These are phyloP conservation scores for Austrolebias charrua DNA, from an alignment of 2,797 vertebrate genomes.

Conservation along the genomic window DNA sequence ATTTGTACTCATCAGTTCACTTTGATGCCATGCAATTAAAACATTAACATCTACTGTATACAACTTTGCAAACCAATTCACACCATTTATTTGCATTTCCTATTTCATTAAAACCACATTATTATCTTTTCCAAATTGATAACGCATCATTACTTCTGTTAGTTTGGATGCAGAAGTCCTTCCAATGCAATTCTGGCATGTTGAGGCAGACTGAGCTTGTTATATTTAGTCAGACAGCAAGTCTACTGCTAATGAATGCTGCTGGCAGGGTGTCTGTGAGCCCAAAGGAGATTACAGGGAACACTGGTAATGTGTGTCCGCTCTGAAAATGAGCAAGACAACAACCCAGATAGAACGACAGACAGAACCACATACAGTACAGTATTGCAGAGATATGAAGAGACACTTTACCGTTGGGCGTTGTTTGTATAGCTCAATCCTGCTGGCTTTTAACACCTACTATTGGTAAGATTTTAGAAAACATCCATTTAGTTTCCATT, in stretches of 20 bases:
- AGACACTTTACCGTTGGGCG: slow-evolving; percentile 18
- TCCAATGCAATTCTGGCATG: slow-evolving; percentile 67
- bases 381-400: slow-evolving; percentile 27
- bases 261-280: slow-evolving; percentile 77
- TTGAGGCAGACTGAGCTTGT: slow-evolving; percentile 68
- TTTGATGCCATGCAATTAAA: not conserved
- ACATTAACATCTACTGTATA: slow-evolving; percentile 3
- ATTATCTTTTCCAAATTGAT: slow-evolving; percentile 30
- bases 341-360: slow-evolving; percentile 47
- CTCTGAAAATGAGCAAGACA: slow-evolving; percentile 56
- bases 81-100: slow-evolving; percentile 6
- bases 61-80: not conserved
- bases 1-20: slow-evolving; percentile 21
- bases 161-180: slow-evolving; percentile 51
- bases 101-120: slow-evolving; percentile 31
- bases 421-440: slow-evolving; percentile 2
- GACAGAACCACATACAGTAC: slow-evolving; percentile 33
- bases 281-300: slow-evolving; percentile 71
- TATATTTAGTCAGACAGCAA: slow-evolving; percentile 81
- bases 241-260: slow-evolving; percentile 79
- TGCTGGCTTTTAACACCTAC: not conserved
- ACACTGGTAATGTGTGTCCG: slow-evolving; percentile 70
- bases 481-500: not conserved
- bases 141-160: slow-evolving; percentile 40
- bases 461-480: not conserved